Evolutionary conservation across 2,888 invertebrate genomes (phyloP), one percentile per base, ranked within the genome.

Genomic region (Nymphalis c-album): DNA sequence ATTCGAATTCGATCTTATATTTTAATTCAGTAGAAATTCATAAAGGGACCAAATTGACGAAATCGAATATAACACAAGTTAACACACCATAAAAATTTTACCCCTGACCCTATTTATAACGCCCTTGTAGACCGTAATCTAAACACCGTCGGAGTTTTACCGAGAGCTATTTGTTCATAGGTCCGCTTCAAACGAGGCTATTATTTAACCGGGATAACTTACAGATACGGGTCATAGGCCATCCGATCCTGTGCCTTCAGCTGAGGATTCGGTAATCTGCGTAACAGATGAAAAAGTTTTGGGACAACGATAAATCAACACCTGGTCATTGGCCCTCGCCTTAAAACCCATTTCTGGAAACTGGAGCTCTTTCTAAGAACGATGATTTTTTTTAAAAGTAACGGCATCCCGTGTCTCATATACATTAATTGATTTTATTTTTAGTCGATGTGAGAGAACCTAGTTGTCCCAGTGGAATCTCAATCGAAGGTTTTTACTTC

Each of bases 131-230:
- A 46, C 61, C 58, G 58, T 47, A 22, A 57, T 64, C 55, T 61
- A 65, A 68, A 31, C 50, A 50, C 59, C 59, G 40, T 45, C 35
- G 35, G 35, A 62, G 51, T 62, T 59, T 40, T n/a, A 18, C 50
- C 35, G 22, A 26, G 60, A 35, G 61, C 59, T 68, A 65, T 68
- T 68, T 60, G 68, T 68, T 62, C 67, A 57, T 61, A 58, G 46
- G 57, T 20, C 64, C 57, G 62, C 62, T 47, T 68, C 62, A 68
- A 70, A 70, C 47, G 70, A 50, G 20, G 68, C 70, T 62, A 73
- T 68, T 70, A 73, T 68, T 73, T 73, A 60, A 64, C 62, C 58
- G 65, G 64, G 70, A 71, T 71, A 64, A 63, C 55, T 68, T 63
- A 64, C 60, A 57, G 61, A 71, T 67, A 66, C 58, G 70, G 73